Base-by-base conservation (phyloP, 1,140 invertebrate species). In the Chelonus insularis region DNA sequence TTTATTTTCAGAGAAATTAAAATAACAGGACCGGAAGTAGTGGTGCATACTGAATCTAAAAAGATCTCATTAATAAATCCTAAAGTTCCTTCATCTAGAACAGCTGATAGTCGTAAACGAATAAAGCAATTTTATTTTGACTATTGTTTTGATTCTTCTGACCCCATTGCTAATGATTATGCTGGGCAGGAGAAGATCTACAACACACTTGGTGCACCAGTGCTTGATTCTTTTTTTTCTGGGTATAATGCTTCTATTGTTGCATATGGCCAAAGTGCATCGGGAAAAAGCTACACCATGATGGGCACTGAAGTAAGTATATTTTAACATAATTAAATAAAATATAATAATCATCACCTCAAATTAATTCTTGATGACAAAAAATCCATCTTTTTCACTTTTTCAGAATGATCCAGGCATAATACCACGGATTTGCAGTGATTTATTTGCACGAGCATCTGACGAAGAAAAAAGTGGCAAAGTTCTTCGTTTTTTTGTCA, bases 241-340 rank as follows among this genome's bases (percentile, higher is more conserved):
- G 84, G 87, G 0, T 84, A 83, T 56, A 87, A 88, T 65, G 83
- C 86, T 7, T 89, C 87, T 70, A 81, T 89, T 16, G 81, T 92
- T 65, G 89, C 90, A 4, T 92, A 92, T 68, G 91, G 90, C n/a
- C 90, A 91, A 75, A 91, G 89, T 66, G 87, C 89, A 0, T 88
- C 89, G 0, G 91, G 91, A 11, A 92, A 92, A 75, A 92, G 90
- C 0, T 87, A 88, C 69, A 92, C 90, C 0, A 91, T 92, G 89
- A 85, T 88, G 82, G 88, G 88, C 5, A 79, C 80, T 14, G 78
- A 82, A 67, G 83, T 82, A 67, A 47, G 12, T 41, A 43, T 25
- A 11, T 20, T n/a, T n/a, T n/a, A n/a, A n/a, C n/a, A n/a, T n/a
- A n/a, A n/a, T n/a, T n/a, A n/a, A 29, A 8, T 41, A 39, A 25